Evolutionary conservation across 2,113 vertebrate species (phyloP), one percentile per base, ranked within the genome.

Genomic region (Phalacrocorax carbo): DNA sequence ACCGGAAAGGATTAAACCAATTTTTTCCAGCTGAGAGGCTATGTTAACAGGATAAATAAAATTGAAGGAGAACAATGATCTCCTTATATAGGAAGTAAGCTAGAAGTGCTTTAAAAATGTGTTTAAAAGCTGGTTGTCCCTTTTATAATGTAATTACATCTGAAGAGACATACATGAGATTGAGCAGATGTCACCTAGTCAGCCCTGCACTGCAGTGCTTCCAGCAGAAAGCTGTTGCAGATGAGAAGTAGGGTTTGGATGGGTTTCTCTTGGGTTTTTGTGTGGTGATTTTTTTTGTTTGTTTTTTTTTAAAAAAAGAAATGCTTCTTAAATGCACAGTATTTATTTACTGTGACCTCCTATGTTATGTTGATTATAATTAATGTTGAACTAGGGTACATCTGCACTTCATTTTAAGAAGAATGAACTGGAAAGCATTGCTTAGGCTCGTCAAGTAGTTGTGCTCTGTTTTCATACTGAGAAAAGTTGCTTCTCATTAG

Each of bases 331-430:
- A 64, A n/a, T 71, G 25, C 17, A 8, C 21, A 14, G 7, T 79
- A 2, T 77, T 88, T 82, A 57, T 72, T 61, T 92, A 8, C n/a
- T 61, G 18, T 82, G 85, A 68, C 42, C 10, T 75, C 38, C 32
- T 82, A 11, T 40, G 34, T 90, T 62, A 34, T 82, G 34, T 40
- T 90, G 68, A 61, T 86, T 77, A 44, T 72, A 87, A 88, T 80
- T 76, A 51, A 51, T 55, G 40, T 85, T 69, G 70, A 85, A 79
- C 82, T 68, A 61, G 18, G 13, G 12, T 92, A 20, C 71, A 57
- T 93, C 61, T 97, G 92, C 16, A 48, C 90, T 88, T 94, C 4
- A 73, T 95, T 92, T 83, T 19, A 17, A 69, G 88, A 95, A 77
- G 34, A 80, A 88, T 78, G 48, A 64, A 40, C 46, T 78, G 69